phyloP scores from a whole-genome alignment of 53 echinoderm and acorn worm species.

The Hippasteria phrygiana region DNA sequence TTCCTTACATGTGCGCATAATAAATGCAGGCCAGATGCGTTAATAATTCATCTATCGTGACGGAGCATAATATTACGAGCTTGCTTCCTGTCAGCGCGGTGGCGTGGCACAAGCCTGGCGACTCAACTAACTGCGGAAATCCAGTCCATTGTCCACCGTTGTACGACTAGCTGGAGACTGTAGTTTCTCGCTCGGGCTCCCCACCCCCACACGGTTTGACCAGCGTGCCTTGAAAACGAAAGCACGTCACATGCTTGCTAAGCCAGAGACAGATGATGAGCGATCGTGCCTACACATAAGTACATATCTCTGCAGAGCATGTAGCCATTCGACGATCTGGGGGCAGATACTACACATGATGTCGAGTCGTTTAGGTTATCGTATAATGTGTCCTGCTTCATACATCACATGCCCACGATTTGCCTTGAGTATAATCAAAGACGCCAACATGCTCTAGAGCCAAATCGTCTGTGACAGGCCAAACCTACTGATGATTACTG shows the following conservation, averaged over 20 bases:
- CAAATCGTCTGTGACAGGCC: constrained; percentile 12
- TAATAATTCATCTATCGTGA: constrained; percentile 47
- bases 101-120: neutral
- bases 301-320: neutral
- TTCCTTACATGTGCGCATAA: constrained; percentile 26
- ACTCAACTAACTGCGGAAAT: neutral
- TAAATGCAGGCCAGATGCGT: constrained; percentile 34
- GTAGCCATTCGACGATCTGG: neutral
- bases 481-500: neutral
- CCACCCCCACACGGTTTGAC: neutral
- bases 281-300: constrained; percentile 12
- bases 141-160: neutral
- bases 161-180: neutral
- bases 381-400: neutral
- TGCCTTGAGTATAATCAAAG: neutral
- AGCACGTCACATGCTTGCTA: neutral
- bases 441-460: constrained; percentile 3
- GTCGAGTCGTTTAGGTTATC: constrained; percentile 12
- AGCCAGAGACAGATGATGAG: neutral
- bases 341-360: neutral
- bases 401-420: neutral
- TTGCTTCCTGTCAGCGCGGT: neutral
- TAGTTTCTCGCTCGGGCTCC: neutral
- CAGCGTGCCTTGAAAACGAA: neutral
- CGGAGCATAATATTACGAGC: constrained; percentile 25